Base-by-base conservation (phyloP, 2,113 vertebrate species). In the Chloropsis hardwickii region DNA sequence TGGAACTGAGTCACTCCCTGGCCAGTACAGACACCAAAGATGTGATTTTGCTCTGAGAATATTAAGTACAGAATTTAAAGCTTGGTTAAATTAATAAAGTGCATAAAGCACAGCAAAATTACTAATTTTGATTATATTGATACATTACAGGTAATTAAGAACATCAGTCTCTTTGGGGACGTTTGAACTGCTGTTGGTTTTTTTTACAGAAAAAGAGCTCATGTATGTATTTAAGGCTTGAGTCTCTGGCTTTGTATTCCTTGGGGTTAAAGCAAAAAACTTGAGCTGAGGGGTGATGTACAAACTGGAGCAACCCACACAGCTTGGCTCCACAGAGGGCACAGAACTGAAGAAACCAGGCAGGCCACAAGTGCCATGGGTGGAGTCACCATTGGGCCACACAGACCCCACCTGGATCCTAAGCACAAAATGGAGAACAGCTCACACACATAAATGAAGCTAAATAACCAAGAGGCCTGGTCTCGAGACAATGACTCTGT, bases 401-500 rank as follows among this genome's bases (percentile, higher is more conserved):
- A 39, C 35, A 56, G 58, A 79, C 47, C 25, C n/a, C 70, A 50
- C 29, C 47, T 66, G 33, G 23, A 23, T 54, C 57, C 39, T 42
- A 50, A 42, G 9, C 48, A 42, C 0, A 1, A 45, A 82, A 42
- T 2, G 15, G 31, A 61, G n/a, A 79, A 19, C 3, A 12, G 51
- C 20, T 79, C 53, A 42, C 6, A 3, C 48, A 48, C 1, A 0
- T 4, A 8, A 62, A 76, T 42, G 25, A 54, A 88, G 15, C 5
- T 37, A 8, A 39, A 29, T 44, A 77, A 51, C 24, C 23, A 60
- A 76, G 33, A 29, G n/a, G 6, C 21, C 37, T 47, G 14, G 37
- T 51, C 64, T 35, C 4, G 0, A 60, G 67, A 31, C 40, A 77
- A 24, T 0, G 0, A 29, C 24, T 50, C 44, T 57, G n/a, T 44